Conservation (phyloP, 1,140 invertebrate genomes). For the Cyrtorhinus lividipennis region DNA sequence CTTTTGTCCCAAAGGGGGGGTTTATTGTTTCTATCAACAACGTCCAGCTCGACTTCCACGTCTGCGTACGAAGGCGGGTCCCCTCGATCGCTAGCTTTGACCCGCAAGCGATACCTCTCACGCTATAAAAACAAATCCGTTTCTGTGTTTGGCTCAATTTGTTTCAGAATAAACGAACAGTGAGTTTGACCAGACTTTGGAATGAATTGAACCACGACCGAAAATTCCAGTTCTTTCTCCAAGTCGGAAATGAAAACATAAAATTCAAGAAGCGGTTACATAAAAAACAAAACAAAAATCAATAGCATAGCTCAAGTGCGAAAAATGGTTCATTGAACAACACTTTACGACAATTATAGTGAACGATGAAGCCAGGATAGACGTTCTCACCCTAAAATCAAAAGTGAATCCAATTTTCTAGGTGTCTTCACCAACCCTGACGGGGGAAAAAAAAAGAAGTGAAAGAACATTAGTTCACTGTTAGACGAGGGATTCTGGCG, state of each 20-base stretch:
- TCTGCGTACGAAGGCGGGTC: conserved; percentile 73
- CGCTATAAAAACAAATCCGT: conserved; percentile 43
- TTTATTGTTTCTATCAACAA: conserved; percentile 95
- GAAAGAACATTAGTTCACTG: too few relatives aligned
- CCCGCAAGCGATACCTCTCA: conserved; percentile 85
- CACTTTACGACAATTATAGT: too few relatives aligned
- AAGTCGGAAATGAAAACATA: neutral
- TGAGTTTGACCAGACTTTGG: too few relatives aligned
- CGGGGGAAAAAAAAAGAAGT: too few relatives aligned
- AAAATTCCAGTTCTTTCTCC: too few relatives aligned
- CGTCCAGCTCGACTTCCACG: conserved; percentile 91
- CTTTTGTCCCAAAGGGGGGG: conserved; percentile 85
- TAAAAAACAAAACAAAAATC: conserved; percentile 1
- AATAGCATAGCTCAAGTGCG: conserved; percentile 1
- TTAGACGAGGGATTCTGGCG: too few relatives aligned
- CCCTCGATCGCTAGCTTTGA: conserved; percentile 83
- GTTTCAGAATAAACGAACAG: too few relatives aligned
- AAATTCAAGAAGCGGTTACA: neutral
- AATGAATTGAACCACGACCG: neutral
- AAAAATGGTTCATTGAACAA: too few relatives aligned
- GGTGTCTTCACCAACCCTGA: too few relatives aligned
- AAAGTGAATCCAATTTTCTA: too few relatives aligned
- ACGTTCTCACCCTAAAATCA: too few relatives aligned
- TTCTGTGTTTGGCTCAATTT: conserved; percentile 29
- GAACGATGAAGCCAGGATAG: too few relatives aligned